Percentiles rank a stretch among this genome's conserved stretches.
Conservation (phyloP, 2,797 vertebrate genomes). For the Ispidina lecontei region DNA sequence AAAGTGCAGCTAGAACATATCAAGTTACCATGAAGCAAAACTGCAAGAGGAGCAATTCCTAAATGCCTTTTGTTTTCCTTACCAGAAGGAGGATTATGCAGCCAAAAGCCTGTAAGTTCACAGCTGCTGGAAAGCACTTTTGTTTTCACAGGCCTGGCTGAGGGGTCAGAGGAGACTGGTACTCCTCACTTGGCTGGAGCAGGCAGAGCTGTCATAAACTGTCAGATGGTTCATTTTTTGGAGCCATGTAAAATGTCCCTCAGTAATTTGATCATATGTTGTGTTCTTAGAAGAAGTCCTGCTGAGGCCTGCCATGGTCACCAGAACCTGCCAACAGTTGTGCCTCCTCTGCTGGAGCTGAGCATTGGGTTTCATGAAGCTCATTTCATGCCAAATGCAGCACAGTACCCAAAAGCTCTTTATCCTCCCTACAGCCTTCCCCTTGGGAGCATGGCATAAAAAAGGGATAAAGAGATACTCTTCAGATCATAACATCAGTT, state of each 20-base stretch:
- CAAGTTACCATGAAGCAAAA: neutral
- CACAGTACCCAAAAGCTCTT: conserved; percentile 8
- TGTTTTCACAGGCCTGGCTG: neutral
- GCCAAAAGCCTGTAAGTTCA: neutral
- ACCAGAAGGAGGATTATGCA: neutral
- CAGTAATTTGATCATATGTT: conserved; percentile 56
- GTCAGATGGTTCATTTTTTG: conserved; percentile 60
- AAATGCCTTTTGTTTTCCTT: neutral
- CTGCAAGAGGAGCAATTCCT: neutral
- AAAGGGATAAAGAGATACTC: neutral
- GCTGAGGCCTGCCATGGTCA: conserved; percentile 45
- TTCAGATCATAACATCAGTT: neutral
- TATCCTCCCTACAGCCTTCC: neutral
- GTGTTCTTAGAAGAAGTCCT: conserved; percentile 63
- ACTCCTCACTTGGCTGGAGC: neutral
- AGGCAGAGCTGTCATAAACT: conserved; percentile 27
- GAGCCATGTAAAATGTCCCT: conserved; percentile 25
- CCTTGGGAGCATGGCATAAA: neutral
- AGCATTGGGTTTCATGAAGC: conserved; percentile 41
- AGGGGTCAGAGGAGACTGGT: neutral
- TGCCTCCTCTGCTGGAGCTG: conserved; percentile 1
- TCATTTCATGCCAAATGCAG: conserved; percentile 17
- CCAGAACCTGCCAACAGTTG: conserved; percentile 61
- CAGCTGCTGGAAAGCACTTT: neutral
- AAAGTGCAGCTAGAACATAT: neutral